Base-by-base conservation (phyloP, 2,113 vertebrate genomes). In the Calidris pygmaea region DNA sequence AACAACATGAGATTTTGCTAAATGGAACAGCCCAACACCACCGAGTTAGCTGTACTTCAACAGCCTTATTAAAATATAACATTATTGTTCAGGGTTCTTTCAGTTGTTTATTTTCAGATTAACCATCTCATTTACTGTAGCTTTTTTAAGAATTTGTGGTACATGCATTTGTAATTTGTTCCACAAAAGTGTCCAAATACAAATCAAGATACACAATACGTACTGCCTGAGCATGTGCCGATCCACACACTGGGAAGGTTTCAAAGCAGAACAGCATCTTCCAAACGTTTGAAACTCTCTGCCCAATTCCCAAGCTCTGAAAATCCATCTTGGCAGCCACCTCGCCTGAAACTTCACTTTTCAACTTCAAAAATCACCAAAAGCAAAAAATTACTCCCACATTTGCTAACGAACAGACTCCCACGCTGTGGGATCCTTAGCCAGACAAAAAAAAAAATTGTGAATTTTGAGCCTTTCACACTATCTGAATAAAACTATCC, bases 181-280 rank as follows among this genome's bases (percentile, higher is more conserved):
- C 47, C 26, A 45, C 7, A 7, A 9, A 41, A 4, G 9, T 0
- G 2, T 29, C 29, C 71, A 50, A n/a, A 2, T 11, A 30, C 1
- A 41, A 67, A 47, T 32, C 6, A 8, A 55, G 37, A 32, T 6
- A 71, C 14, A 27, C 6, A 32, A 16, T 1, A 19, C 0, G 11
- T 3, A 23, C 22, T 85, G 27, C 3, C 15, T 30, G 45, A 67
- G 59, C 65, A 45, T 34, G 14, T 1, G 8, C 20, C 3, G 27
- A 82, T 3, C 18, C 39, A 48, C 55, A 48, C 12, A 5, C 14
- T 3, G 55, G 41, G 5, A 48, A 56, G 21, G 15, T 21, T 50
- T 34, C 80, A 52, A 41, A 87, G 72, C 45, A 70, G 55, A 65
- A 55, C 6, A 73, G 4, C 26, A 35, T 24, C 35, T 77, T 62